Conservation (phyloP, 2,888 invertebrate genomes). For the Zaprionus lineosus region DNA sequence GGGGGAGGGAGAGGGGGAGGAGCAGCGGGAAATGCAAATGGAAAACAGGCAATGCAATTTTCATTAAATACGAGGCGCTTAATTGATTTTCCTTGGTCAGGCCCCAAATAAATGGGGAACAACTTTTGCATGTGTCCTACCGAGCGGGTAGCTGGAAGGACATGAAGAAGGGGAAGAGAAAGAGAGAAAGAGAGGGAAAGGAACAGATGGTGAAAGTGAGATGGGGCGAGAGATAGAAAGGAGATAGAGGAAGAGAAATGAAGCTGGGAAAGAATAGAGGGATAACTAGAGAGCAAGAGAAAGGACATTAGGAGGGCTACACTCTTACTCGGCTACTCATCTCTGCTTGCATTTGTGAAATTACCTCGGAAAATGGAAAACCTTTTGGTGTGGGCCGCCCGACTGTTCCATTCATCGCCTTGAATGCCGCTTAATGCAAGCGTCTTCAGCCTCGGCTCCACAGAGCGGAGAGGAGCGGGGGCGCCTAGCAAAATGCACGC, state of each 20-base stretch:
- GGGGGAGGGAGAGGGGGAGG: slow-evolving; percentile 4
- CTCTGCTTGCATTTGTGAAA: slow-evolving; percentile 52
- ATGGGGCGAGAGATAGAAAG: no score
- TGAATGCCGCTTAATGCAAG: slow-evolving; percentile 61
- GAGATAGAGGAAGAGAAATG: no score
- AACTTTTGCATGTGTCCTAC: slow-evolving; percentile 11
- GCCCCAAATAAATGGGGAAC: slow-evolving; percentile 32
- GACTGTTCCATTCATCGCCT: slow-evolving; percentile 36
- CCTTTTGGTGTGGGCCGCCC: not conserved
- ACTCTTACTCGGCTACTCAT: slow-evolving; percentile 1
- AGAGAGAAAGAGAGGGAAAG: not conserved
- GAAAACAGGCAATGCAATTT: slow-evolving; percentile 38
- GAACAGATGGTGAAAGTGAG: no score
- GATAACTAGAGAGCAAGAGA: no score
- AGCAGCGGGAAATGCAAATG: not conserved
- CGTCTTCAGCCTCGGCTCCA: slow-evolving; percentile 35
- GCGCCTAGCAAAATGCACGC: slow-evolving; percentile 37
- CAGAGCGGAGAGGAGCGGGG: no score
- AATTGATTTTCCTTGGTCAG: slow-evolving; percentile 63
- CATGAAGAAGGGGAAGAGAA: not conserved
- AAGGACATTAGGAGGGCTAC: not conserved
- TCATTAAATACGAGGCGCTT: slow-evolving; percentile 33
- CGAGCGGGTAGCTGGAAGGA: no score
- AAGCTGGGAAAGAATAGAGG: no score
- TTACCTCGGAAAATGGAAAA: slow-evolving; percentile 49